A percentile compares a stretch with the other conserved stretches of the same genome.
Evolutionary conservation across 2,797 vertebrate species (phyloP).

Genomic region (Phoeniculus purpureus): DNA sequence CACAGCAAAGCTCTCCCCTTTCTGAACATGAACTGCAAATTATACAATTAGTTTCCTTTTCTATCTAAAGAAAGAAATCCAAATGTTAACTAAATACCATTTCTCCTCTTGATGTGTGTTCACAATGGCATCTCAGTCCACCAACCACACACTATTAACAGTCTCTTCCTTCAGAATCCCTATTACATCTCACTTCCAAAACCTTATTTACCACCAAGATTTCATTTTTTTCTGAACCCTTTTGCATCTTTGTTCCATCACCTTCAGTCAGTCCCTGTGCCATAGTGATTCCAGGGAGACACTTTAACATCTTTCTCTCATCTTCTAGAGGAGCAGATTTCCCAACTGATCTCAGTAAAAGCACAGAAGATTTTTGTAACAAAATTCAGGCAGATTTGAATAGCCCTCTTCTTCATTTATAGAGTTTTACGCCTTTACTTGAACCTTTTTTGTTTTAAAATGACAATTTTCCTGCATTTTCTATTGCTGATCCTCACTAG

Average conservation of each 20-base stretch:
- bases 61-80: conserved; percentile 19
- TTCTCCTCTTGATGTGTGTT: not conserved
- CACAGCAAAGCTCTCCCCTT: conserved; percentile 8
- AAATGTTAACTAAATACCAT: conserved; percentile 37
- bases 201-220: not conserved
- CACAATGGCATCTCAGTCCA: not conserved
- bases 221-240: not conserved
- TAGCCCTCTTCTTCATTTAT: not conserved
- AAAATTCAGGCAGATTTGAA: not conserved
- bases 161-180: not conserved
- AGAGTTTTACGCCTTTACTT: not conserved
- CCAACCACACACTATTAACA: not conserved
- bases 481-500: not conserved
- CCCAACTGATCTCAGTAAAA: not conserved
- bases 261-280: not conserved
- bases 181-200: not conserved
- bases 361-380: not conserved
- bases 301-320: not conserved
- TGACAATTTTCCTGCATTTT: not conserved
- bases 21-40: conserved; percentile 26
- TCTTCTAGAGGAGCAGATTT: not conserved
- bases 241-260: not conserved
- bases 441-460: not conserved
- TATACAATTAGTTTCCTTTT: conserved; percentile 44
- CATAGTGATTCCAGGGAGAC: not conserved